These are phyloP conservation scores for Drosophila repleta DNA, from an alignment of 1,140 invertebrate genomes.

Conservation along the genomic window DNA sequence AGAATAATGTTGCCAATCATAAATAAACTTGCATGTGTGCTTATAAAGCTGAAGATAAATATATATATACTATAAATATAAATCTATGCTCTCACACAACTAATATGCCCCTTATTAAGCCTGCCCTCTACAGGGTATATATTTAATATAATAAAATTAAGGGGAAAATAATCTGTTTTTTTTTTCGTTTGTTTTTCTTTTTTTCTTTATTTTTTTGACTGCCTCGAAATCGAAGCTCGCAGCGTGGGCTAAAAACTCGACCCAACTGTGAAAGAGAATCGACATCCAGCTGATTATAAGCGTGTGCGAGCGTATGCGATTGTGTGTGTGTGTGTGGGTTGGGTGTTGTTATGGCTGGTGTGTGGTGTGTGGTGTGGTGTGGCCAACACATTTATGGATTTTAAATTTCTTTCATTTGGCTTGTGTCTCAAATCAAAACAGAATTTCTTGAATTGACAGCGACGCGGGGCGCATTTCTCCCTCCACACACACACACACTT, in stretches of 20 bases:
- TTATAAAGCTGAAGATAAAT: no score
- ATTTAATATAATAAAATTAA: constrained; percentile 11
- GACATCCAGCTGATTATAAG: constrained; percentile 41
- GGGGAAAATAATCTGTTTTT: constrained; percentile 29
- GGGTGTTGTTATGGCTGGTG: constrained; percentile 9
- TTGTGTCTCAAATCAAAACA: constrained; percentile 73
- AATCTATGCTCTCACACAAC: not conserved
- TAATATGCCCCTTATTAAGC: not conserved
- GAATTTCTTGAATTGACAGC: constrained; percentile 60
- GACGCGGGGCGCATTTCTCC: constrained; percentile 44
- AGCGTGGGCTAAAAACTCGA: constrained; percentile 46
- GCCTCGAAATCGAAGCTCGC: constrained; percentile 31
- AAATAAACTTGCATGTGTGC: no score
- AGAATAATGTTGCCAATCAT: no score
- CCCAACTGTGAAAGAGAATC: constrained; percentile 42
- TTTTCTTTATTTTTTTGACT: not conserved
- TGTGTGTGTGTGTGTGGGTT: constrained; percentile 36
- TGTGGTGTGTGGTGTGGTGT: constrained; percentile 15
- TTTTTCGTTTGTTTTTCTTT: not conserved
- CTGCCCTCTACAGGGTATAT: not conserved
- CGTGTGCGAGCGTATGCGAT: constrained; percentile 8
- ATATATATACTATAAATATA: no score
- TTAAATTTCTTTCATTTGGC: constrained; percentile 52
- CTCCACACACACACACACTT: not conserved
- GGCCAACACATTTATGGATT: constrained; percentile 38